Evolutionary conservation across 1,140 invertebrate genomes (phyloP).

Genomic region (Heliconius hewitsoni): DNA sequence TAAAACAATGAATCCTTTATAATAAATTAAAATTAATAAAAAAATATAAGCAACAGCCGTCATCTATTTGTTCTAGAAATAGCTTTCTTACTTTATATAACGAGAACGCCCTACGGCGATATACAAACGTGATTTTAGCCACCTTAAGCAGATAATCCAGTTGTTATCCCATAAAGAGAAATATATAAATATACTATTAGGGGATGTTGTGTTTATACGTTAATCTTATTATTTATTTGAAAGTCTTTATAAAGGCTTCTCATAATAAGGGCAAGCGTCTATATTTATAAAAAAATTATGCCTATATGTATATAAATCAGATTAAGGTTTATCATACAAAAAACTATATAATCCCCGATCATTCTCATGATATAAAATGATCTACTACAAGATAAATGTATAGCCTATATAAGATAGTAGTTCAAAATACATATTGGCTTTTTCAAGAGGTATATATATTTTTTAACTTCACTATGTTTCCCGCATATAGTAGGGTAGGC

Average conservation of each 20-base stretch:
- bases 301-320: no score
- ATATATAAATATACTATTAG: background rate
- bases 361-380: no score
- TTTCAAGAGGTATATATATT: no score
- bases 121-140: background rate
- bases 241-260: background rate
- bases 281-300: background rate
- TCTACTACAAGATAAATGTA: no score
- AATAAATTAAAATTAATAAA: no score
- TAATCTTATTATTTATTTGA: background rate
- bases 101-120: background rate
- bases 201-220: background rate
- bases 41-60: no score
- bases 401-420: no score
- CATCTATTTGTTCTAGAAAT: background rate
- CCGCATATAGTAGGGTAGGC: background rate
- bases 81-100: background rate
- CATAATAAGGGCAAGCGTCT: background rate
- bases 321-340: no score
- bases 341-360: no score
- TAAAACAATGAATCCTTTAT: no score
- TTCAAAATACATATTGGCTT: no score
- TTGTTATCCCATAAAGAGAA: background rate
- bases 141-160: constrained; percentile 2
- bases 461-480: background rate